Evolutionary conservation across 2,797 vertebrate genomes (phyloP).

Genomic region (Mormyrus proboscirostris): DNA sequence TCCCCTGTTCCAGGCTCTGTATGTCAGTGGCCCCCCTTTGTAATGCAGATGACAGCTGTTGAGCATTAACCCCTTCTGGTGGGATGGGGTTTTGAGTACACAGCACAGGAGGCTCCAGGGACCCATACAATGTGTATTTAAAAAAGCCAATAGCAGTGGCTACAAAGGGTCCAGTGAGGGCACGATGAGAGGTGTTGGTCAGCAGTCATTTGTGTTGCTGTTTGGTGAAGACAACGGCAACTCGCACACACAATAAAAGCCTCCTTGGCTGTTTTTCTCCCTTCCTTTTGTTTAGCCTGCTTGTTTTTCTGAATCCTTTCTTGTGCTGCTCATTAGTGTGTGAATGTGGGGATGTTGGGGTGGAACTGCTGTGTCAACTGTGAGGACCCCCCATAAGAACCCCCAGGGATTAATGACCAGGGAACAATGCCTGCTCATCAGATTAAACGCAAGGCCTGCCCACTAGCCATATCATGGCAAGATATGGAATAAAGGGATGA

Average conservation of each 20-base stretch:
- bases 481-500: constrained; percentile 53
- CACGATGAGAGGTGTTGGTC: constrained; percentile 26
- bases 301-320: constrained; percentile 62
- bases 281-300: constrained; percentile 54
- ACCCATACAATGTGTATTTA: constrained; percentile 28
- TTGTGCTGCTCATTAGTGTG: constrained; percentile 47
- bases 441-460: constrained; percentile 60
- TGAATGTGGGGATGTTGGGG: constrained; percentile 42
- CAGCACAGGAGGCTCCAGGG: constrained; percentile 22
- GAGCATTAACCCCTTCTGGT: constrained; percentile 42
- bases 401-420: constrained; percentile 69
- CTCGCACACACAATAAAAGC: constrained; percentile 56
- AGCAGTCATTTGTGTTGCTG: constrained; percentile 44
- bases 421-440: constrained; percentile 74
- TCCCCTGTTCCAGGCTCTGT: neutral
- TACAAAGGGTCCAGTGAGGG: constrained; percentile 52
- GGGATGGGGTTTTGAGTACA: constrained; percentile 27
- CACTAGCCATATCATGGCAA: constrained; percentile 45
- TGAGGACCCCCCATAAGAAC: constrained; percentile 50
- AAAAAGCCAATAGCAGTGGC: constrained; percentile 46
- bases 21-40: constrained; percentile 36
- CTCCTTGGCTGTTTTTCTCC: constrained; percentile 59
- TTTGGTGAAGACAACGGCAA: constrained; percentile 47
- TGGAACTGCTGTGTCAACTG: constrained; percentile 62
- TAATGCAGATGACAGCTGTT: constrained; percentile 65